phyloP scores from a whole-genome alignment of 2,797 vertebrate genomes.

The Alosa sapidissima region DNA sequence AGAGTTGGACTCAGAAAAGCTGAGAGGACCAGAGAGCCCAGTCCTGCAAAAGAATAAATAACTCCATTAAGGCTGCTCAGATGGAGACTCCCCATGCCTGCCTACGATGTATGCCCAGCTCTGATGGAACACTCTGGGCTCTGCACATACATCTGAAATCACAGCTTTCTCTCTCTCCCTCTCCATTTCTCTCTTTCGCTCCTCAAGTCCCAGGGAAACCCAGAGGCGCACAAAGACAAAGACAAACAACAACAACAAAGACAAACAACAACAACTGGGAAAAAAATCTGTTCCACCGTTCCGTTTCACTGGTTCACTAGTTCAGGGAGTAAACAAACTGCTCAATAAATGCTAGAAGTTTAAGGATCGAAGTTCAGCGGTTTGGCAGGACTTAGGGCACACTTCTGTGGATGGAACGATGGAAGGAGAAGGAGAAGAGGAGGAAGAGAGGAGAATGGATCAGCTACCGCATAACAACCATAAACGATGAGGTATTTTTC shows the following conservation, averaged over 20 bases:
- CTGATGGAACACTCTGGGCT: not conserved
- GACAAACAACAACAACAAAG: not conserved
- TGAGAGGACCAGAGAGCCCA: not conserved
- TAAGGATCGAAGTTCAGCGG: not conserved
- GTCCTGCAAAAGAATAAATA: not conserved
- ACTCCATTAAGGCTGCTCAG: not conserved
- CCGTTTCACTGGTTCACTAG: not conserved
- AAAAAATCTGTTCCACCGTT: not conserved
- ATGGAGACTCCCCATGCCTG: not conserved
- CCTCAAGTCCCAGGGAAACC: not conserved
- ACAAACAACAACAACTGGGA: not conserved
- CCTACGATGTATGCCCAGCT: not conserved
- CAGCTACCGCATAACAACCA: slow-evolving; percentile 57
- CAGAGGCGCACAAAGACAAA: not conserved
- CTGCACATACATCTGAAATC: not conserved
- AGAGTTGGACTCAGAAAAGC: not conserved
- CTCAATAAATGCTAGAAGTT: not conserved
- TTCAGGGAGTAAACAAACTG: not conserved
- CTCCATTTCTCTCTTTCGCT: no score
- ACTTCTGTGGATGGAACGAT: not conserved
- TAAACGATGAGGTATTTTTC: slow-evolving; percentile 69
- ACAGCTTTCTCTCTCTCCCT: not conserved
- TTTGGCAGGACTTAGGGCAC: slow-evolving; percentile 23
- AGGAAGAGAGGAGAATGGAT: slow-evolving; percentile 47
- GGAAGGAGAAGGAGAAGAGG: not conserved